Base-by-base conservation (phyloP, 2,797 vertebrate genomes). In the Siniperca scherzeri region DNA sequence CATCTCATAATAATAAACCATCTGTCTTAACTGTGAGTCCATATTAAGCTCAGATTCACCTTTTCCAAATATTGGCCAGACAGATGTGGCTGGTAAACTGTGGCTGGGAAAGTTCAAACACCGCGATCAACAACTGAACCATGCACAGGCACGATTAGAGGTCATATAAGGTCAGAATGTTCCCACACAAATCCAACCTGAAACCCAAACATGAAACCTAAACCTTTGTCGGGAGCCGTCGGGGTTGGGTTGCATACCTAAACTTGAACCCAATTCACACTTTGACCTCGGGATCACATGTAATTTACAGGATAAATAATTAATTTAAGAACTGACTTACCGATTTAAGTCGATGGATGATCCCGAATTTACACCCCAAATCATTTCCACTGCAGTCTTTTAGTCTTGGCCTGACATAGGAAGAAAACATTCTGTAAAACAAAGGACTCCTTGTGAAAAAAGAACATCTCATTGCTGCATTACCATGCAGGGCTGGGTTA, bases 141-240 rank as follows among this genome's bases (percentile, higher is more conserved):
- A 10, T 11, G 1, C 30, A 60, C 42, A 27, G 64, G 53, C 40
- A 11, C 11, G 6, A 27, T 42, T 4, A 13, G 25, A 13, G 66
- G 66, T 70, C 67, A 8, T 6, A 1, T 8, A 14, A 70, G 67
- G 57, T 70, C 57, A 25, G 2, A 19, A 8, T 36, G 38, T 62
- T 71, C 68, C 50, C 59, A 16, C 36, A 19, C 59, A 72, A 65
- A 70, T 75, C 72, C 72, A 42, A 40, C 40, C 71, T 81, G 72
- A 81, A 57, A 48, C 55, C 46, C 70, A 57, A 81, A 65, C 77
- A 65, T 8, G 30, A 36, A 27, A 6, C 14, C 10, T 40, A 22
- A 36, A 56, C 10, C 68, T 33, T 13, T 6, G 14, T 6, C 46
- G 17, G 75, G n/a, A 30, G 33, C 46, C 6, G 46, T 11, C 9